Conservation (phyloP, 2,113 vertebrate species). For the Microcebus lehilahytsara region DNA sequence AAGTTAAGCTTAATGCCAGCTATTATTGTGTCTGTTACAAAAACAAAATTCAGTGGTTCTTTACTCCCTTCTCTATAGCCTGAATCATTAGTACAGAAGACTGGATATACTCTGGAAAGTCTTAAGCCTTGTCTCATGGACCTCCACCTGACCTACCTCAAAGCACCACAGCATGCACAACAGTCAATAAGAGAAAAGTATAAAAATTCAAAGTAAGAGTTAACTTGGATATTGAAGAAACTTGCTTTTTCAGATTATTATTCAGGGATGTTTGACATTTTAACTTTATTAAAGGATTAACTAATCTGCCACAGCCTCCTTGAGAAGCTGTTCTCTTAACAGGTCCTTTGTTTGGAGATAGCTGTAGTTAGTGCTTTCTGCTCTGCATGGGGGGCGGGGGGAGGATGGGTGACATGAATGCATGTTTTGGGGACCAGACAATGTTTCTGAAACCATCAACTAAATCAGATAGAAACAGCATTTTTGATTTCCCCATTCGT, state of each 20-base stretch:
- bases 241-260: not conserved
- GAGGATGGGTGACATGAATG: fast-evolving
- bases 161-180: constrained; percentile 91
- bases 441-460: not conserved
- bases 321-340: not conserved
- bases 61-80: constrained; percentile 81
- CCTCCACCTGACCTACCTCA: constrained; percentile 92
- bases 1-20: not conserved
- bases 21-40: not conserved
- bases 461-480: not conserved
- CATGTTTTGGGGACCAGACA: not conserved
- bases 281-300: not conserved
- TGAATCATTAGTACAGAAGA: constrained; percentile 86
- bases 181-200: constrained; percentile 98
- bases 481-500: not conserved
- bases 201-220: constrained; percentile 92
- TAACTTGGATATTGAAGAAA: not conserved
- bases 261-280: not conserved
- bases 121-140: constrained; percentile 94
- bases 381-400: too few species aligned
- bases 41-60: not conserved
- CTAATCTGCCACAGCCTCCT: not conserved
- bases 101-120: constrained; percentile 90
- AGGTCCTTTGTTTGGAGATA: not conserved
- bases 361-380: not conserved